Conservation (phyloP, 2,888 invertebrate species). For the Eumacrocentrus americanus region DNA sequence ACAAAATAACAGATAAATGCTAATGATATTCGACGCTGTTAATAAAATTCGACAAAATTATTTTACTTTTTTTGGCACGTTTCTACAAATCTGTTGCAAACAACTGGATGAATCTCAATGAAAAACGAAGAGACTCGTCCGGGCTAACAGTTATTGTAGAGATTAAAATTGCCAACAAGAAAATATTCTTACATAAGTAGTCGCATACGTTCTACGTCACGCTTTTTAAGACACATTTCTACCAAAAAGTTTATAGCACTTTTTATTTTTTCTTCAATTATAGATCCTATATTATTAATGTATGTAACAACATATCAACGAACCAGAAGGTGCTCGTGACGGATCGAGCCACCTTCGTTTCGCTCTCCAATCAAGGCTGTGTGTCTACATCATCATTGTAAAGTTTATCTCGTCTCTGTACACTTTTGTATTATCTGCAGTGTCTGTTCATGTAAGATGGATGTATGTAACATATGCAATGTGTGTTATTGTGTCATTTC, state of each 20-base stretch:
- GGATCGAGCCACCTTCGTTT: constrained; percentile 27
- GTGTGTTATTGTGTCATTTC: constrained; percentile 9
- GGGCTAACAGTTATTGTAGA: constrained; percentile 52
- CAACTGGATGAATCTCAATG: constrained; percentile 16
- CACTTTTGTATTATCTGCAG: background rate
- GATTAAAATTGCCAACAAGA: constrained; percentile 57
- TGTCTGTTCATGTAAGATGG: background rate
- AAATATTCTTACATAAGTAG: constrained; percentile 50
- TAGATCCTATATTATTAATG: constrained; percentile 51
- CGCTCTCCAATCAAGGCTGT: constrained; percentile 18
- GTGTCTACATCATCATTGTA: constrained; percentile 24
- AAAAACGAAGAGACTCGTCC: constrained; percentile 52
- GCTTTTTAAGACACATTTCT: constrained; percentile 50
- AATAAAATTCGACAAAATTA: background rate
- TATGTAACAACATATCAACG: constrained; percentile 55
- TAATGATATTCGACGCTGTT: background rate
- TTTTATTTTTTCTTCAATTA: constrained; percentile 32
- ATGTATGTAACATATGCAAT: constrained; percentile 6
- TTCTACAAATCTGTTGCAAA: background rate
- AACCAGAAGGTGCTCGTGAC: constrained; percentile 35
- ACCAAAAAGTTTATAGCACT: constrained; percentile 54
- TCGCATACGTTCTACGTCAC: constrained; percentile 45
- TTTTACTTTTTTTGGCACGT: background rate
- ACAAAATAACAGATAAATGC: background rate
- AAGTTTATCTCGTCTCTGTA: background rate